Percentiles rank a stretch among this genome's conserved stretches.
phyloP scores from a whole-genome alignment of 1,140 invertebrate genomes.

The Drosophila leontia region DNA sequence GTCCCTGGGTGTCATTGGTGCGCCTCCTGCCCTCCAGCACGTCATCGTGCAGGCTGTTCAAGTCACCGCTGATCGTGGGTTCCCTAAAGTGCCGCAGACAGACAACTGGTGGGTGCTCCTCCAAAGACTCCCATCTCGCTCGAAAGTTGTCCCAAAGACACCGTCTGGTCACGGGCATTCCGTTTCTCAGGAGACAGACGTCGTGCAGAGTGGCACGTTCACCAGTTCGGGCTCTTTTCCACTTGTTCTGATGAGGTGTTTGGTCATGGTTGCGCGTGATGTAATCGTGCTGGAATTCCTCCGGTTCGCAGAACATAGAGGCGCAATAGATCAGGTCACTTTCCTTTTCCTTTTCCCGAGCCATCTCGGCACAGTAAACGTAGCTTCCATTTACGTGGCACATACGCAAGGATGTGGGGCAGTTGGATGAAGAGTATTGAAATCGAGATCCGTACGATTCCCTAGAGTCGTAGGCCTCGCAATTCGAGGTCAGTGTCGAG shows the following conservation, averaged over 20 bases:
- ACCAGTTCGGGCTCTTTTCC: constrained; percentile 62
- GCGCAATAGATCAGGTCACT: constrained; percentile 39
- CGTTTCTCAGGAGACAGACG: constrained; percentile 62
- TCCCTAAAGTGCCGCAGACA: constrained; percentile 59
- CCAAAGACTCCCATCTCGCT: constrained; percentile 61
- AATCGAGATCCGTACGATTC: not conserved
- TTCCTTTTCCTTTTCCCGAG: not conserved
- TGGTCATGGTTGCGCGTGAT: constrained; percentile 59
- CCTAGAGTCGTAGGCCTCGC: not conserved
- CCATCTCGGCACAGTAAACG: not conserved
- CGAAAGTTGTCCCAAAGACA: constrained; percentile 25
- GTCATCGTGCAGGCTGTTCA: constrained; percentile 67
- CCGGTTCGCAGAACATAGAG: constrained; percentile 51
- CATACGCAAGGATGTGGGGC: constrained; percentile 25
- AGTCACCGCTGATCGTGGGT: constrained; percentile 53
- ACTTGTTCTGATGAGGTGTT: constrained; percentile 61
- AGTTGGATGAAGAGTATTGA: too few relatives aligned
- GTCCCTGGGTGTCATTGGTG: constrained; percentile 41
- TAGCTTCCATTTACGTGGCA: constrained; percentile 17
- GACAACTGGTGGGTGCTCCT: constrained; percentile 19
- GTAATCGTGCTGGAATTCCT: constrained; percentile 61
- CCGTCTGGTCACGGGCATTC: constrained; percentile 66
- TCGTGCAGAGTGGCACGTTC: constrained; percentile 59
- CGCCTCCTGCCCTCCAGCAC: constrained; percentile 52
- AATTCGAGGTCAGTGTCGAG: constrained; percentile 5